Evolutionary conservation across 2,888 invertebrate genomes (phyloP).

Genomic region (Chesias legatella): DNA sequence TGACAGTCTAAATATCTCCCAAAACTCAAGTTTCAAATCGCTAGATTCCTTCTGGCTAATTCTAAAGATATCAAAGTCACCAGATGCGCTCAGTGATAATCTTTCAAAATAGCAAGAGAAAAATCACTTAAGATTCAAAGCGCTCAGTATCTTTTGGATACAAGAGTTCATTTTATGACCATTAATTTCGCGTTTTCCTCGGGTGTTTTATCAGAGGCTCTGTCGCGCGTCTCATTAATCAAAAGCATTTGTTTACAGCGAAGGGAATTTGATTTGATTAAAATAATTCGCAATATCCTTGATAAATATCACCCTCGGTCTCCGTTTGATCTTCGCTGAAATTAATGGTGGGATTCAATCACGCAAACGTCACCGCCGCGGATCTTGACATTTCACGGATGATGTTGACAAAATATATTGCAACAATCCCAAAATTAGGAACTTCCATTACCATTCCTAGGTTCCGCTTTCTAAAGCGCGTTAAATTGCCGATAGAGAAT

Average conservation of each 20-base stretch:
- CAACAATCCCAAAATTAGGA: conserved; percentile 10
- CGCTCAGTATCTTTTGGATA: conserved; percentile 76
- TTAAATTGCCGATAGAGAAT: too few species aligned
- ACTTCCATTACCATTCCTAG: conserved; percentile 14
- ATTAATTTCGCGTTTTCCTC: conserved; percentile 78
- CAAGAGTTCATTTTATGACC: conserved; percentile 81
- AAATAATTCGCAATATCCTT: conserved; percentile 81
- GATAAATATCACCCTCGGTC: conserved; percentile 80
- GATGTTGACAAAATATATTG: conserved; percentile 31
- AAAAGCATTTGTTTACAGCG: conserved; percentile 81
- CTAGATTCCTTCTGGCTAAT: conserved; percentile 58
- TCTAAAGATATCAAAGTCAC: conserved; percentile 59
- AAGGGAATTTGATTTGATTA: conserved; percentile 81
- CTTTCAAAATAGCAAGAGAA: conserved; percentile 70
- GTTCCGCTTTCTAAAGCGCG: not conserved
- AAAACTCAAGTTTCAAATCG: conserved; percentile 58
- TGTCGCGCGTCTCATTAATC: conserved; percentile 81
- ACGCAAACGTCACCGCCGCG: conserved; percentile 64
- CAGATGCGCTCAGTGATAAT: conserved; percentile 73
- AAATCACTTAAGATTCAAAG: conserved; percentile 76
- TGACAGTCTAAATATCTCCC: conserved; percentile 77
- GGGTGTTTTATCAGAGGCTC: conserved; percentile 79
- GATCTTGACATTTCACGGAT: conserved; percentile 45
- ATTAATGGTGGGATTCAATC: conserved; percentile 80
- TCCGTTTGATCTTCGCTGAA: conserved; percentile 78